Evolutionary conservation across 2,888 invertebrate species (phyloP).

Genomic region (Ramazzottius varieornatus): DNA sequence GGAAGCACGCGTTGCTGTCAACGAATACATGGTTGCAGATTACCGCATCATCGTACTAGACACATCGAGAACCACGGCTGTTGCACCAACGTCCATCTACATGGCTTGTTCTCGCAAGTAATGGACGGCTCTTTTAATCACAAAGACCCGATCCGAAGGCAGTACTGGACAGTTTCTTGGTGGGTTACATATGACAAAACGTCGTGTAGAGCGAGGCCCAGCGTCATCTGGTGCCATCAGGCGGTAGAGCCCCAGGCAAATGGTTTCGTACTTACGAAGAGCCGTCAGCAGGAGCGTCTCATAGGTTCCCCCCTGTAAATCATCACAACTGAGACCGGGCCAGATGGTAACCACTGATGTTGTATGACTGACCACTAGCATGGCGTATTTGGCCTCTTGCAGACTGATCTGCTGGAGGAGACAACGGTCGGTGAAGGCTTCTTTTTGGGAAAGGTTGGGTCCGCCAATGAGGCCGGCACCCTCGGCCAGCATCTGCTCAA

Average conservation of each 20-base stretch:
- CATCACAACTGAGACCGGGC: no score
- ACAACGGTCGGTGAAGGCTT: slow-evolving; percentile 5
- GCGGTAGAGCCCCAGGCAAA: slow-evolving; percentile 12
- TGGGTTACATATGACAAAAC: background rate
- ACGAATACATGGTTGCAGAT: no score
- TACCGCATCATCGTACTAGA: no score
- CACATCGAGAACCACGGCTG: no score
- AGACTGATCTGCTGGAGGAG: background rate
- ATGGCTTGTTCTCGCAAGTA: no score
- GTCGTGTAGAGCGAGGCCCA: background rate
- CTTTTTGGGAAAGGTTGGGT: background rate
- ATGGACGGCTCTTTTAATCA: no score
- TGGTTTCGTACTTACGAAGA: slow-evolving; percentile 9
- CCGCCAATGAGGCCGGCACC: slow-evolving; percentile 10
- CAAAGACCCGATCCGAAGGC: background rate
- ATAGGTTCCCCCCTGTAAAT: background rate
- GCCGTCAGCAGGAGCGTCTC: slow-evolving; percentile 10
- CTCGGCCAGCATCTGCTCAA: slow-evolving; percentile 12
- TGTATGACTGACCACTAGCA: no score
- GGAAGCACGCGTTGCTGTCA: no score
- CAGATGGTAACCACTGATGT: no score
- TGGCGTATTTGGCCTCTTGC: background rate
- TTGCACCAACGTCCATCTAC: no score
- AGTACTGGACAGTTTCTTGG: background rate
- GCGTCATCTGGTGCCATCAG: background rate